phyloP scores from a whole-genome alignment of 1,140 invertebrate genomes.

The Ruditapes philippinarum region DNA sequence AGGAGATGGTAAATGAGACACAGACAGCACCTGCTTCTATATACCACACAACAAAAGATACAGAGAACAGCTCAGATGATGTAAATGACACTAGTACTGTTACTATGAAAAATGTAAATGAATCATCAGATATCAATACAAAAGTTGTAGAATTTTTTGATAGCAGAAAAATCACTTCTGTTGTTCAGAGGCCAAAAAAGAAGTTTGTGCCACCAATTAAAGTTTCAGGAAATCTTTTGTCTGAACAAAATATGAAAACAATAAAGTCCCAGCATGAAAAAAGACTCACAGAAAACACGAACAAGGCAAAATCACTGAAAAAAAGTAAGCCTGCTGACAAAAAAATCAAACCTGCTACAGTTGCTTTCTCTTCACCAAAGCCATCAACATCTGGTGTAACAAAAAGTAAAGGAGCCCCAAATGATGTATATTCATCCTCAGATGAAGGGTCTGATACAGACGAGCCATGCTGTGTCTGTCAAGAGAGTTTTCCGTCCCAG shows the following conservation, averaged over 20 bases:
- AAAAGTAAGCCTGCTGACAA: neutral
- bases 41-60: neutral
- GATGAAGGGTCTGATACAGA: neutral
- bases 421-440: neutral
- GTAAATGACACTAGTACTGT: neutral
- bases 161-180: neutral
- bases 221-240: neutral
- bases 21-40: slow-evolving; percentile 51
- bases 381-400: neutral
- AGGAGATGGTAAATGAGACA: neutral
- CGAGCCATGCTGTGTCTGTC: slow-evolving; percentile 52
- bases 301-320: neutral
- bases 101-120: neutral
- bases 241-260: neutral
- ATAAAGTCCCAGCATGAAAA: neutral
- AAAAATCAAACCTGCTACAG: neutral
- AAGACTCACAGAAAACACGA: neutral
- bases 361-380: neutral
- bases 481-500: neutral
- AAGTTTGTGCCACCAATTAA: slow-evolving; percentile 30
- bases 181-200: slow-evolving; percentile 4
- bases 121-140: neutral
- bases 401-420: neutral
- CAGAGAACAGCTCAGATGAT: neutral
- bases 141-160: no score